Conservation (phyloP, 35 echinoderm and acorn worm species). For the Hemicentrotus pulcherrimus region DNA sequence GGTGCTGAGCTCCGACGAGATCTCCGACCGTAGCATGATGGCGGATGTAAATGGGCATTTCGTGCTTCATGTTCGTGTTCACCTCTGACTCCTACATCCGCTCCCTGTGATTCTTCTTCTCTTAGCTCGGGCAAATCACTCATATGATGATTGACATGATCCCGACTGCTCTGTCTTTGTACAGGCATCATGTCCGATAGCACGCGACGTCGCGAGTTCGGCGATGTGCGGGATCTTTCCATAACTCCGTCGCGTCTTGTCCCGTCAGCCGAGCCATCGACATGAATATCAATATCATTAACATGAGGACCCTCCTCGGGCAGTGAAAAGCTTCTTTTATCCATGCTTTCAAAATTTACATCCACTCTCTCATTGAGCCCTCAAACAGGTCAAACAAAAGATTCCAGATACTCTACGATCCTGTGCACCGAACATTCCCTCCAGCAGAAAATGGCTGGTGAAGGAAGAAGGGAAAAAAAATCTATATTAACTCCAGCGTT, state of each 20-base stretch:
- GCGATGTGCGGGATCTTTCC: conserved; percentile 28
- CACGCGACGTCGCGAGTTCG: not conserved
- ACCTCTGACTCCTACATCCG: not conserved
- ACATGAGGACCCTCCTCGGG: conserved; percentile 27
- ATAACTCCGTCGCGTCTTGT: conserved; percentile 12
- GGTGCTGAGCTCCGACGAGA: conserved; percentile 39
- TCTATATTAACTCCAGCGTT: not conserved
- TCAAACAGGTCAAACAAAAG: not conserved
- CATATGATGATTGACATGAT: conserved; percentile 25
- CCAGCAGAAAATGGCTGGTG: not conserved
- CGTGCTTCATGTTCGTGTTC: not conserved
- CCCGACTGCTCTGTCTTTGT: conserved; percentile 42
- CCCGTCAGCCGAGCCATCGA: not conserved
- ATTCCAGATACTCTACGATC: not conserved
- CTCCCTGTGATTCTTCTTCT: conserved; percentile 24
- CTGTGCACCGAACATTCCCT: not conserved
- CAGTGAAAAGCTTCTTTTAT: conserved; percentile 43
- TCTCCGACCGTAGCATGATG: not conserved
- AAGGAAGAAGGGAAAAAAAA: not conserved
- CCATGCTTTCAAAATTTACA: conserved; percentile 2
- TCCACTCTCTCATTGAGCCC: not conserved
- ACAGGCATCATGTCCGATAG: conserved; percentile 11
- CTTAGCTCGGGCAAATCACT: conserved; percentile 16
- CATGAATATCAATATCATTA: conserved; percentile 36
- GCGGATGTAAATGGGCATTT: conserved; percentile 36